Evolutionary conservation across 53 echinoderm and acorn worm species (phyloP), one percentile per base, ranked within the genome.

Genomic region (Holothuria leucospilota): DNA sequence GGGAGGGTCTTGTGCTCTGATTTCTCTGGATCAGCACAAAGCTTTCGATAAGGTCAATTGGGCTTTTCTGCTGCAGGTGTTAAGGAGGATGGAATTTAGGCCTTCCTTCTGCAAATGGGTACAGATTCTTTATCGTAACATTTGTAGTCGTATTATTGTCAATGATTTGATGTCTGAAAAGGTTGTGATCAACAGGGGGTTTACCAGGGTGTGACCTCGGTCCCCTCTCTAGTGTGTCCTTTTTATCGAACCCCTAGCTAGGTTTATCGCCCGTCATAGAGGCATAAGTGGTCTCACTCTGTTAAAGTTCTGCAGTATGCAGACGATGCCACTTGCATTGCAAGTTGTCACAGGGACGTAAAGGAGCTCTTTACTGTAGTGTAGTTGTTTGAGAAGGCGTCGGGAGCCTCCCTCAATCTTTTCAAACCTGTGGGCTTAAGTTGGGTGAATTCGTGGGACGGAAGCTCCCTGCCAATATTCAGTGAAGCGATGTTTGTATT

Each of bases 41-140:
- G 89, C 89, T 13, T 89, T 89, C 69, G 90, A 90, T 77, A 85
- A 86, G 26, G 85, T 20, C n/a, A 20, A 90, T 29, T 85, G 80
- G 86, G 49, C 13, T 0, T 90, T 90, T 80, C n/a, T 79, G 39
- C 27, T 65, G 9, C 46, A 77, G 34, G 89, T 90, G 0, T 69
- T 85, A n/a, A 3, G 4, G 0, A 69, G 15, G 53, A 58, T 90
- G 1, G 86, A 86, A 0, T 90, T 90, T 60, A 86, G 90, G 12
- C 1, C 21, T 0, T 21, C 59, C 30, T 79, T 90, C 84, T 67
- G 78, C 53, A 39, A 6, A 20, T 90, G 90, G 90, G 69, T 90
- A 2, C 59, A 80, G 6, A 90, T 90, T 59, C 59, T 85, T 38
- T 90, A 90, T 80, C n/a, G 68, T 9, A 64, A 70, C 42, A 85